Conservation (phyloP, 2,888 invertebrate genomes). For the Noctua comes region DNA sequence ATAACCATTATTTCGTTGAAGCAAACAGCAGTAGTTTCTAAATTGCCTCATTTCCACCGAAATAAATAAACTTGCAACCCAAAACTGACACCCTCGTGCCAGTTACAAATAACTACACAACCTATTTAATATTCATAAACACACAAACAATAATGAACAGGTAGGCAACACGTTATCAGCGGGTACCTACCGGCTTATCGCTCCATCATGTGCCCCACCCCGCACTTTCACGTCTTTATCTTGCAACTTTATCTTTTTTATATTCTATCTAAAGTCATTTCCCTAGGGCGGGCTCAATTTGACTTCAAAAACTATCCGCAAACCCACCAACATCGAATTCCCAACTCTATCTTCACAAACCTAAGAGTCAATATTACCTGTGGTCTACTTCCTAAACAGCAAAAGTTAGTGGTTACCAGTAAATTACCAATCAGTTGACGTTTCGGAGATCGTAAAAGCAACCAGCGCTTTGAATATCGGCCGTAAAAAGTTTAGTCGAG, state of each 20-base stretch:
- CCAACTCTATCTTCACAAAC: constrained; percentile 3
- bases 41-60: constrained; percentile 26
- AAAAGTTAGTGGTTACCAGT: constrained; percentile 59
- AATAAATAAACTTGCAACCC: constrained; percentile 8
- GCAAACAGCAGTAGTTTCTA: constrained; percentile 5
- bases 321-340: constrained; percentile 15
- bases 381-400: constrained; percentile 27
- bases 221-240: constrained; percentile 70
- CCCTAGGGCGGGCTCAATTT: constrained; percentile 65
- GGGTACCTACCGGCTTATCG: constrained; percentile 30
- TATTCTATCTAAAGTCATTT: constrained; percentile 68
- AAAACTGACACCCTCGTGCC: constrained; percentile 25
- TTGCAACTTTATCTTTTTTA: constrained; percentile 65
- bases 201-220: constrained; percentile 56
- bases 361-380: constrained; percentile 33
- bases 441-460: constrained; percentile 70
- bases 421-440: constrained; percentile 71
- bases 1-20: background rate
- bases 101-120: constrained; percentile 38
- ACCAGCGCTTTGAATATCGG: constrained; percentile 66
- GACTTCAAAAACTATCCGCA: constrained; percentile 43
- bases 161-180: constrained; percentile 56
- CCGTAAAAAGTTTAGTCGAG: constrained; percentile 52
- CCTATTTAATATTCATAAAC: constrained; percentile 60
- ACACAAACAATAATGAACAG: constrained; percentile 61